Conservation (phyloP, 2,113 vertebrate species). For the Phaethornis superciliosus region DNA sequence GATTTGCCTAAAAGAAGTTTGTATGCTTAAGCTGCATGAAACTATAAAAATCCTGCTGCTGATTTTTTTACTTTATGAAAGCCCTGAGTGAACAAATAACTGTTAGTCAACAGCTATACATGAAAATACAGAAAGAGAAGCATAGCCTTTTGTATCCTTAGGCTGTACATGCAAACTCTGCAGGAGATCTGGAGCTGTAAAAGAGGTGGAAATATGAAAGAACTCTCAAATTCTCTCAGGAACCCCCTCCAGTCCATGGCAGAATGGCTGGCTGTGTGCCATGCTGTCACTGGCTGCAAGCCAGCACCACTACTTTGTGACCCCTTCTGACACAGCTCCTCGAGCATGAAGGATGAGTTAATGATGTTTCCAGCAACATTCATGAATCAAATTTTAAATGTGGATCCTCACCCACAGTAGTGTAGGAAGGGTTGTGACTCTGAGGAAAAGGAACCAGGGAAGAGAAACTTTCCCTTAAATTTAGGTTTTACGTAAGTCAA, state of each 20-base stretch:
- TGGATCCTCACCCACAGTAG: not conserved
- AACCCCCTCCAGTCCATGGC: not conserved
- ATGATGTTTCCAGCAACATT: not conserved
- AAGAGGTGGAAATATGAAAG: not conserved
- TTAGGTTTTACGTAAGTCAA: not conserved
- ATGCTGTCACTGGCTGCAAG: conserved; percentile 16
- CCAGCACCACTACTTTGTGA: conserved; percentile 12
- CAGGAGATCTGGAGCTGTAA: not conserved
- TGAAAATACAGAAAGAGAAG: not conserved
- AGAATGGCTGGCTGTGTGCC: not conserved
- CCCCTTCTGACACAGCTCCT: not conserved
- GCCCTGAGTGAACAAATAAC: not conserved
- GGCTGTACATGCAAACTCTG: not conserved
- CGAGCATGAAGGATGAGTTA: conserved; percentile 24
- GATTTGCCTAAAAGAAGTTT: not conserved
- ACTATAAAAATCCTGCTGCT: not conserved
- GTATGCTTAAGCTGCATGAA: not conserved
- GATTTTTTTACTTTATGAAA: not conserved
- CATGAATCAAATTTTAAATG: not conserved
- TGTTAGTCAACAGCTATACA: not conserved
- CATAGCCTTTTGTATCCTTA: not conserved
- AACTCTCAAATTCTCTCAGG: not conserved
- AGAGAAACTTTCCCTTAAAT: not conserved
- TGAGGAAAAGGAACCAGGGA: not conserved
- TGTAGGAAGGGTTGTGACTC: not conserved